Base-by-base conservation (phyloP, 2,888 invertebrate genomes). In the Tipula helvola region DNA sequence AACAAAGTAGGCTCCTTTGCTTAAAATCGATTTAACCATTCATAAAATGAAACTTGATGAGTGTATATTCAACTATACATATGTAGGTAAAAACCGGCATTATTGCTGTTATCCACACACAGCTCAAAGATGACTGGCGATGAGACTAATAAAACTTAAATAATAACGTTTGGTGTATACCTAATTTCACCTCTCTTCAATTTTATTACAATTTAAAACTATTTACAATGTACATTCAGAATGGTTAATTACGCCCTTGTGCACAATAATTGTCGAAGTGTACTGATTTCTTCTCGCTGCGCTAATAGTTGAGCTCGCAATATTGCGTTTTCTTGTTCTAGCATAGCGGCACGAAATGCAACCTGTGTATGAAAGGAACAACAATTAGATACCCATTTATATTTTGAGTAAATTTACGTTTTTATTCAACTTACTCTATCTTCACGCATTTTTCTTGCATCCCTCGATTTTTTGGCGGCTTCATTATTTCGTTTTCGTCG, bases 391-490 rank as follows among this genome's bases (percentile, higher is more conserved):
- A n/a, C 12, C n/a, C 36, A 1, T 44, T 18, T 44, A 84, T 12
- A 16, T 71, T 16, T 44, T 10, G 5, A 10, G 28, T 3, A 7
- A 36, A 42, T 10, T 4, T 47, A 16, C 28, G 36, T 71, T 87
- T 36, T 85, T 16, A 13, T 28, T 28, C 28, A 28, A 71, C 7
- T 89, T 90, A 95, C 96, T 91, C 97, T 96, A 91, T 98, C 97
- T 90, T 98, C 97, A 41, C 97, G 92, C 86, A 96, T 94, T 90
- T 97, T 95, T 36, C 98, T 92, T 0, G 97, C 97, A 90, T 98
- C 98, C 41, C 98, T 91, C 0, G 97, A 97, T 90, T 97, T 98
- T 91, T 98, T 98, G 0, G 97, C 98, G 0, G 98, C 98, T 90
- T 96, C 95, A 90, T 98, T 98, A 91, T 98, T 98, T 8, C 97